Evolutionary conservation across 2,113 vertebrate genomes (phyloP).

Genomic region (Thamnaconus septentrionalis): DNA sequence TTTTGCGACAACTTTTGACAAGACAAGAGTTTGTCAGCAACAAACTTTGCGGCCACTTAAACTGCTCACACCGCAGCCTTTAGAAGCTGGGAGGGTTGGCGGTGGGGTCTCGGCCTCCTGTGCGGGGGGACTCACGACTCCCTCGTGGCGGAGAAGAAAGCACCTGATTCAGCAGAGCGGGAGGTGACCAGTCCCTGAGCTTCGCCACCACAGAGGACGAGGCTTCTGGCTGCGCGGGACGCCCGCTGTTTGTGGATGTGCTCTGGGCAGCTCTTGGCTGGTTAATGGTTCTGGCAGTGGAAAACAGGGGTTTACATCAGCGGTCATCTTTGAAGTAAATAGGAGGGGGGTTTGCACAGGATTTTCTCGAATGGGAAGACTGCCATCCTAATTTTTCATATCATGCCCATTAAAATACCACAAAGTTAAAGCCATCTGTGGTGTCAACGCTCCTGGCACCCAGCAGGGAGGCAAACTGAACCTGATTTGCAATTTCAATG

Average conservation of each 20-base stretch:
- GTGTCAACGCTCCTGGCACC: slow-evolving; percentile 52
- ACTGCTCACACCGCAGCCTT: slow-evolving; percentile 8
- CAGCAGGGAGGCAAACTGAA: slow-evolving; percentile 41
- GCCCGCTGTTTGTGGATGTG: slow-evolving; percentile 26
- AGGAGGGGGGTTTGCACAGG: slow-evolving; percentile 30
- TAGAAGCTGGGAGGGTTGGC: background rate
- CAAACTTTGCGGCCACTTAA: slow-evolving; percentile 22
- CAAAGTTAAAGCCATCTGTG: slow-evolving; percentile 69
- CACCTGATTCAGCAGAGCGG: slow-evolving; percentile 14
- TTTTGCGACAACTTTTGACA: slow-evolving; percentile 19
- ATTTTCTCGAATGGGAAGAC: slow-evolving; percentile 51
- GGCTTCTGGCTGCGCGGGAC: slow-evolving; percentile 13
- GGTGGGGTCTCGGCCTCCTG: background rate
- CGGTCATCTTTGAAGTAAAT: slow-evolving; percentile 45
- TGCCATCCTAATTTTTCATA: slow-evolving; percentile 57
- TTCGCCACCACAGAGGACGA: slow-evolving; percentile 13
- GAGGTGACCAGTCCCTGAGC: slow-evolving; percentile 31
- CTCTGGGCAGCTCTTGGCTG: slow-evolving; percentile 44
- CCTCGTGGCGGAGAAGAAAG: slow-evolving; percentile 8
- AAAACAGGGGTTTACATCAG: slow-evolving; percentile 53
- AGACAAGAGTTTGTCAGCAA: slow-evolving; percentile 33
- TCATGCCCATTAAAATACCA: slow-evolving; percentile 60
- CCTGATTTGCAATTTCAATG: slow-evolving; percentile 55
- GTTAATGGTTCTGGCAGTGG: slow-evolving; percentile 30
- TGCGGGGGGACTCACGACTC: background rate